Evolutionary conservation across 2,113 vertebrate genomes (phyloP), one percentile per base, ranked within the genome.

Genomic region (Oncorhynchus kisutch): DNA sequence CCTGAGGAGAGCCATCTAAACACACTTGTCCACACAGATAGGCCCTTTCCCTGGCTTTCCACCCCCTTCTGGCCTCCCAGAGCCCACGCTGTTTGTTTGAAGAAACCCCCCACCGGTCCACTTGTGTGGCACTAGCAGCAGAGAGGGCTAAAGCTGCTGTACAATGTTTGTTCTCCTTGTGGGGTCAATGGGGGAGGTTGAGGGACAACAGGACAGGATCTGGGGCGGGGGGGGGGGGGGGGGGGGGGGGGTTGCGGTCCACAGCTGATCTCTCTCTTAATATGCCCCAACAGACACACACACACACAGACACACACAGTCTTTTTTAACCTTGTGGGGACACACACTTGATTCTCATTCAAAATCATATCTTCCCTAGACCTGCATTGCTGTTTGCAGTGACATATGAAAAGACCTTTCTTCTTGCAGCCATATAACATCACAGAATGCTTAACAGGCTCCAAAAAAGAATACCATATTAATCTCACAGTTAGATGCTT

Each of bases 131-230:
- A 82, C 89, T 89, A 83, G 84, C 93, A 93, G 89, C 89, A 89
- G 86, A 67, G 83, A 75, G 82, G 88, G 74, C 87, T 82, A 90
- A 91, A 94, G 91, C 92, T 90, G 91, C 88, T 92, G 88, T 90
- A 87, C 85, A 91, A 86, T 86, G 86, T 94, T 94, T 92, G 91
- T 88, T 89, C 91, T 92, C 86, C 87, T 90, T 90, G 86, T 89
- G 90, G 88, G 91, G 89, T 89, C 92, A 81, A 66, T 72, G 68
- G 81, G 16, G 65, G 54, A 12, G 64, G 22, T 51, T 4, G 59
- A 72, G 48, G 25, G 22, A 70, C 34, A 31, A 62, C 76, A 79
- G 72, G 77, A 51, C 68, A 9, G 78, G 72, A 81, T 77, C 77
- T 76, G 73, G 73, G 73, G 76, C 75, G 1, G 9, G 6, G 5